Percentiles rank a stretch among this genome's conserved stretches.
These are phyloP conservation scores for Aporrectodea caliginosa DNA, from an alignment of 1,140 invertebrate genomes.

Conservation along the genomic window DNA sequence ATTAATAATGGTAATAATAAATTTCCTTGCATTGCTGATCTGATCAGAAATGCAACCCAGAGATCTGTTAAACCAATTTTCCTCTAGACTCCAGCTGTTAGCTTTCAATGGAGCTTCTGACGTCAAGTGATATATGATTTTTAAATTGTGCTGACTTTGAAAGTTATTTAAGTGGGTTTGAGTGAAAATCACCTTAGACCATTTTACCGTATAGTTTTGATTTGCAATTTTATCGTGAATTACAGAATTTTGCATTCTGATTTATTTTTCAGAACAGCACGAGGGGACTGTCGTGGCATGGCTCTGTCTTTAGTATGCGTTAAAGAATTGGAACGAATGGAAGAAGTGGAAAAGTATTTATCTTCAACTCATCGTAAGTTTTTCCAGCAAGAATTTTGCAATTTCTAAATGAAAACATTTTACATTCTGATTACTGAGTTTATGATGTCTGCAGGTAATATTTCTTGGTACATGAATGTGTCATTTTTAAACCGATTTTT, in stretches of 20 bases:
- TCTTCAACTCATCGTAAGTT: slow-evolving; percentile 41
- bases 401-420: not conserved
- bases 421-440: no score
- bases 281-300: slow-evolving; percentile 87
- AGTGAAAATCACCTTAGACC: not conserved
- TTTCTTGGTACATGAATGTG: no score
- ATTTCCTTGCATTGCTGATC: no score
- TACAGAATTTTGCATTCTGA: not conserved
- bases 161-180: not conserved
- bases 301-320: slow-evolving; percentile 88
- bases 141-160: not conserved
- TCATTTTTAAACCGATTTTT: no score
- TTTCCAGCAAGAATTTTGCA: not conserved
- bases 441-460: no score
- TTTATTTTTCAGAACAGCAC: slow-evolving; percentile 66
- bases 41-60: no score
- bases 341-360: slow-evolving; percentile 73
- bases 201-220: not conserved
- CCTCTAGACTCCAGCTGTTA: no score
- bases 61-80: no score
- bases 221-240: not conserved
- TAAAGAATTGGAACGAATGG: slow-evolving; percentile 71
- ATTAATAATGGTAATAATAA: no score
- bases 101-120: no score
- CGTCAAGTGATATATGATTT: not conserved